These are phyloP conservation scores for Aspidiotus rigidus DNA, from an alignment of 2,888 invertebrate genomes.

Conservation along the genomic window DNA sequence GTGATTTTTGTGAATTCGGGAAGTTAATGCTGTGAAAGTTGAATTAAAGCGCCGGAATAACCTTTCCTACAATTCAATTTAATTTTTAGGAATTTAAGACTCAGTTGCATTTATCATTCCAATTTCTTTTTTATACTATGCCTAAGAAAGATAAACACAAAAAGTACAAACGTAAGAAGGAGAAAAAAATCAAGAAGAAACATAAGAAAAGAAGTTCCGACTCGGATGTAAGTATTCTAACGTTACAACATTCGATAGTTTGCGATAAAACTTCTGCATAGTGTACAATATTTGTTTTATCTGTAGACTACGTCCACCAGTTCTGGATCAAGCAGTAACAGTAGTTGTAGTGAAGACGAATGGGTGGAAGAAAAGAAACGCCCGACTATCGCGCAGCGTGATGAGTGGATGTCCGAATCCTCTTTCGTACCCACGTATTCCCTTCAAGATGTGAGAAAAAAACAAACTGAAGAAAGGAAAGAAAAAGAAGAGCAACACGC, in stretches of 20 bases:
- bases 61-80: too few species aligned
- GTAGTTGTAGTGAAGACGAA: constrained; percentile 45
- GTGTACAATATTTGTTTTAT: too few species aligned
- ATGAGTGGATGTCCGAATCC: constrained; percentile 72
- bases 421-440: constrained; percentile 45
- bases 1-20: too few species aligned
- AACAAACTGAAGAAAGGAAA: constrained; percentile 45
- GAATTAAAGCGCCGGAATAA: too few species aligned
- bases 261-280: background rate
- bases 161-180: background rate
- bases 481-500: constrained; percentile 40
- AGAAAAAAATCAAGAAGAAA: background rate
- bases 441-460: constrained; percentile 42
- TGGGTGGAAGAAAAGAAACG: constrained; percentile 52
- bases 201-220: background rate
- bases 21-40: too few species aligned
- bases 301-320: constrained; percentile 13
- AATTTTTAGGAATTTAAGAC: too few species aligned
- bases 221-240: background rate
- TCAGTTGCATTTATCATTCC: too few species aligned
- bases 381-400: constrained; percentile 44
- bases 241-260: too few species aligned
- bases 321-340: constrained; percentile 2
- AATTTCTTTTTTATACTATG: too few species aligned
- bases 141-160: background rate